These are phyloP conservation scores for Betta splendens DNA, from an alignment of 2,797 vertebrate genomes.

Conservation along the genomic window DNA sequence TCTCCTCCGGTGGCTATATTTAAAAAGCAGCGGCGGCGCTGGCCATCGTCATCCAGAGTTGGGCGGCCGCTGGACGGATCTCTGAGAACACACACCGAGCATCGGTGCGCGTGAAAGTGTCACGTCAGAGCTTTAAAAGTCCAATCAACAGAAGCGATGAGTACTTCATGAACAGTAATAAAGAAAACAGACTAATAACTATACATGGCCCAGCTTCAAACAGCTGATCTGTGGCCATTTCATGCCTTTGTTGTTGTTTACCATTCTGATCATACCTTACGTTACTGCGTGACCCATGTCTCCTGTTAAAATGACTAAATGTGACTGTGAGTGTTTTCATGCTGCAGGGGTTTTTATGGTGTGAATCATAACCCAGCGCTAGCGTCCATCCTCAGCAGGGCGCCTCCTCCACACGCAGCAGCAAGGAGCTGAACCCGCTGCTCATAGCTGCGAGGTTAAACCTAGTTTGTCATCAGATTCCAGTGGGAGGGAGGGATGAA, in stretches of 20 bases:
- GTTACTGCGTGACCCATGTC: not conserved
- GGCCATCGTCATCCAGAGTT: conserved; percentile 46
- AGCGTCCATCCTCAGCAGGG: conserved; percentile 55
- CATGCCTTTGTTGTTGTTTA: not conserved
- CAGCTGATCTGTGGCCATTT: no score
- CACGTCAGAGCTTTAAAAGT: no score
- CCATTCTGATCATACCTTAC: not conserved
- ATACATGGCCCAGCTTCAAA: no score
- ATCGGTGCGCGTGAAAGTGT: not conserved
- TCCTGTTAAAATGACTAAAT: not conserved
- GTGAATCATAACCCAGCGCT: conserved; percentile 51
- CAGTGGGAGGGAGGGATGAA: conserved; percentile 64
- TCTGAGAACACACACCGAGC: conserved; percentile 22
- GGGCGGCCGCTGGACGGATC: conserved; percentile 19
- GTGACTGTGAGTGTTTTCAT: no score
- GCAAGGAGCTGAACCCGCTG: conserved; percentile 62
- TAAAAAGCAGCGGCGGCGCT: conserved; percentile 60
- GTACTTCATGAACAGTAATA: no score
- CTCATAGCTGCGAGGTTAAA: conserved; percentile 74
- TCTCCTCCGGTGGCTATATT: conserved; percentile 71
- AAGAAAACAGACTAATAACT: no score
- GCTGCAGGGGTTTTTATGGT: conserved; percentile 30
- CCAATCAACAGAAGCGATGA: no score
- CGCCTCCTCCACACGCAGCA: conserved; percentile 66
- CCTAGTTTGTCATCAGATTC: conserved; percentile 78